These are phyloP conservation scores for Aphis gossypii DNA, from an alignment of 1,140 invertebrate species.

Conservation along the genomic window DNA sequence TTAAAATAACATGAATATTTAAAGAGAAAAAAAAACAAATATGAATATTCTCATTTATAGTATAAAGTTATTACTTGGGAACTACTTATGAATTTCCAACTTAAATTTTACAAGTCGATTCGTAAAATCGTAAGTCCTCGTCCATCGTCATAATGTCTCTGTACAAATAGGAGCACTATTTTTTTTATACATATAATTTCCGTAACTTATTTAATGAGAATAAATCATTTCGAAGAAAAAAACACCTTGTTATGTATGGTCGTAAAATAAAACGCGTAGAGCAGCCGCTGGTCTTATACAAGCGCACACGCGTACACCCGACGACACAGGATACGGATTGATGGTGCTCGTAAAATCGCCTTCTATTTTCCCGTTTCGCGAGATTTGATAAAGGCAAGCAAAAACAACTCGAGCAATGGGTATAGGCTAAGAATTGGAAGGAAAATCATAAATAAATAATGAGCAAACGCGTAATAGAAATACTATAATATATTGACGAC, in stretches of 20 bases:
- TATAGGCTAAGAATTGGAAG: background rate
- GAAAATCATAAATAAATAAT: slow-evolving; percentile 14
- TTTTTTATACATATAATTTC: background rate
- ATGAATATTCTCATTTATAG: too few relatives aligned
- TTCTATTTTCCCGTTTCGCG: background rate
- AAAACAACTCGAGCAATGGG: background rate
- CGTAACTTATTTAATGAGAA: background rate
- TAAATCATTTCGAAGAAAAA: background rate
- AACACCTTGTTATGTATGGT: background rate
- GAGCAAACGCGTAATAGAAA: background rate
- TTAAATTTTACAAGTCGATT: background rate
- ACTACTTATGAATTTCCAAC: background rate
- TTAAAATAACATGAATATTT: background rate
- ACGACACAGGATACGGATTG: slow-evolving; percentile 15
- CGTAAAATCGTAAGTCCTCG: background rate
- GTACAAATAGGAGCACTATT: background rate
- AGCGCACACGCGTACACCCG: too few relatives aligned
- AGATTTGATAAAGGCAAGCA: background rate
- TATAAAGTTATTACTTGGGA: too few relatives aligned
- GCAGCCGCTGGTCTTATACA: background rate
- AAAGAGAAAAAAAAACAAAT: background rate
- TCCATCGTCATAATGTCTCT: background rate
- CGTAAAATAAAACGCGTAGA: slow-evolving; percentile 1
- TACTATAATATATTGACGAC: slow-evolving; percentile 7
- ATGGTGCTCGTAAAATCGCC: slow-evolving; percentile 9